phyloP scores from a whole-genome alignment of 2,888 invertebrate species.

The Chirona hameri region DNA sequence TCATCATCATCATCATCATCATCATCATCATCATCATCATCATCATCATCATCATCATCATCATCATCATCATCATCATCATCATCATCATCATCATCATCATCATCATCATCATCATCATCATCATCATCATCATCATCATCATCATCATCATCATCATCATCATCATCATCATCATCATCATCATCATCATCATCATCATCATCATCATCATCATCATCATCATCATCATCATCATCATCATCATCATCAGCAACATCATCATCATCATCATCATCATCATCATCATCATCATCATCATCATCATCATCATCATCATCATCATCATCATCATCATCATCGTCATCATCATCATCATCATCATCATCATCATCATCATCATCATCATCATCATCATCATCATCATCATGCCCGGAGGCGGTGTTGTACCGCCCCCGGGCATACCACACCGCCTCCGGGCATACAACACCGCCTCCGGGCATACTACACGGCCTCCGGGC shows the following conservation, averaged over 20 bases:
- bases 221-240: too few species aligned
- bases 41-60: constrained; percentile 22
- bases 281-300: neutral
- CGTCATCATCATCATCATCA: constrained; percentile 22
- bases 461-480: too few species aligned
- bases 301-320: constrained; percentile 22
- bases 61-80: constrained; percentile 6
- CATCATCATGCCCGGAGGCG: too few species aligned
- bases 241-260: too few species aligned
- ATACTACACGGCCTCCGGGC: too few species aligned
- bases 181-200: constrained; percentile 22
- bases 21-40: constrained; percentile 22
- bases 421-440: too few species aligned
- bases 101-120: constrained; percentile 10
- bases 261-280: too few species aligned
- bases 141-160: constrained; percentile 7
- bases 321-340: constrained; percentile 22
- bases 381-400: constrained; percentile 1
- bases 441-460: too few species aligned
- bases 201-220: constrained; percentile 22
- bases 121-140: constrained; percentile 22
- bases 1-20: constrained; percentile 22
- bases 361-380: neutral
- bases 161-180: constrained; percentile 22
- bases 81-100: too few species aligned